phyloP scores from a whole-genome alignment of 2,113 vertebrate species.

The Plecotus auritus region DNA sequence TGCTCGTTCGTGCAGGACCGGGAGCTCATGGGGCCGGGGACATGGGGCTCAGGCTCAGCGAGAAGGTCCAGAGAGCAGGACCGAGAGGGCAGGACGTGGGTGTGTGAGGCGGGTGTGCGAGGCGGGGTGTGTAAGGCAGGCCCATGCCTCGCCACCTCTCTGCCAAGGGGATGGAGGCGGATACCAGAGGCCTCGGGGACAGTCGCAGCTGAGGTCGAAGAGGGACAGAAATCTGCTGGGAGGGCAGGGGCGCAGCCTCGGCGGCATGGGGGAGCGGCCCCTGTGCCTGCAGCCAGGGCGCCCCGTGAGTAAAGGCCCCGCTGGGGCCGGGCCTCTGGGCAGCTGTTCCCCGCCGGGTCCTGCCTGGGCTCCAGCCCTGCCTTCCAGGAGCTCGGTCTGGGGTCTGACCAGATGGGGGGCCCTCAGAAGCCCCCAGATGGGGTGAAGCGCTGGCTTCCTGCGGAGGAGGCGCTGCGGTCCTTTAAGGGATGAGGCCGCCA shows the following conservation, averaged over 20 bases:
- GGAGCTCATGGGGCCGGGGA: rapidly evolving
- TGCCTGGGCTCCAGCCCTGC: not conserved
- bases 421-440: not conserved
- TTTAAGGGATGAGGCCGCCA: rapidly evolving
- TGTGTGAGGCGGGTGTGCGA: too few relatives aligned
- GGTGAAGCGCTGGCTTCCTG: not conserved
- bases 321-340: rapidly evolving
- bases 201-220: not conserved
- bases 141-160: rapidly evolving
- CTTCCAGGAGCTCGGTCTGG: not conserved
- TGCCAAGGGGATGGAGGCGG: not conserved
- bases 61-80: not conserved
- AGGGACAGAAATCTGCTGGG: not conserved
- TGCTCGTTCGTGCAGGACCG: rapidly evolving
- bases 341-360: not conserved
- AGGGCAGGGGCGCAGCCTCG: rapidly evolving
- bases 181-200: not conserved
- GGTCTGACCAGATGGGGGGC: not conserved
- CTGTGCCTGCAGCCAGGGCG: not conserved
- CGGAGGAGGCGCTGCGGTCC: not conserved
- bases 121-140: too few relatives aligned
- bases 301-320: not conserved
- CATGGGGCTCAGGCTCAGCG: too few relatives aligned
- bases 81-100: not conserved
- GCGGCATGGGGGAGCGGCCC: too few relatives aligned